A percentile compares a stretch with the other conserved stretches of the same genome.
phyloP scores from a whole-genome alignment of 1,140 invertebrate species.

The Manduca sexta region DNA sequence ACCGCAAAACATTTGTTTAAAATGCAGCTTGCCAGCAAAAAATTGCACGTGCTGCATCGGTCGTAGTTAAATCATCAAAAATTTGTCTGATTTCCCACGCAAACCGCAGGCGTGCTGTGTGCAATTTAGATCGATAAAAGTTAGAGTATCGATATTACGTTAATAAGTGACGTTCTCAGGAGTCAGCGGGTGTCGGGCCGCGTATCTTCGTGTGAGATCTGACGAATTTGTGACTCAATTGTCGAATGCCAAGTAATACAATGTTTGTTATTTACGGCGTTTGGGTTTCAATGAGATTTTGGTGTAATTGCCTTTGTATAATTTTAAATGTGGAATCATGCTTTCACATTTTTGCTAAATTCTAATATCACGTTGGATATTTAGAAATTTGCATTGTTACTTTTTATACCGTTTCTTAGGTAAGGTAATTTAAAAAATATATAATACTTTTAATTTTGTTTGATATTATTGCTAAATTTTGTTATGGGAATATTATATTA shows the following conservation, averaged over 20 bases:
- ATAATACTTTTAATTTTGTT: no score
- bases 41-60: constrained; percentile 6
- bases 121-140: constrained; percentile 28
- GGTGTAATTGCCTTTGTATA: constrained; percentile 9
- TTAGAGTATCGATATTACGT: constrained; percentile 25
- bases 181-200: constrained; percentile 40
- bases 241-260: no score
- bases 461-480: no score
- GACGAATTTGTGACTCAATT: constrained; percentile 28
- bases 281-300: constrained; percentile 14
- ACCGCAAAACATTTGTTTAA: background rate
- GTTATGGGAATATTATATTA: no score
- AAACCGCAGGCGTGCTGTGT: constrained; percentile 38
- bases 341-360: no score
- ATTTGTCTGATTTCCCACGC: constrained; percentile 37
- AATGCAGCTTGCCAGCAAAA: constrained; percentile 2
- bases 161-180: constrained; percentile 64
- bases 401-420: no score
- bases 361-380: no score
- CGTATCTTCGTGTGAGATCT: constrained; percentile 66
- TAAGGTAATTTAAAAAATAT: no score
- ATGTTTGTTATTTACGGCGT: constrained; percentile 19
- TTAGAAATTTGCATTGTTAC: no score
- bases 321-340: background rate
- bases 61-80: constrained; percentile 19